Evolutionary conservation across 23 tunicate species (phyloP), one percentile per base, ranked within the genome.

Genomic region (Diplosoma virens): DNA sequence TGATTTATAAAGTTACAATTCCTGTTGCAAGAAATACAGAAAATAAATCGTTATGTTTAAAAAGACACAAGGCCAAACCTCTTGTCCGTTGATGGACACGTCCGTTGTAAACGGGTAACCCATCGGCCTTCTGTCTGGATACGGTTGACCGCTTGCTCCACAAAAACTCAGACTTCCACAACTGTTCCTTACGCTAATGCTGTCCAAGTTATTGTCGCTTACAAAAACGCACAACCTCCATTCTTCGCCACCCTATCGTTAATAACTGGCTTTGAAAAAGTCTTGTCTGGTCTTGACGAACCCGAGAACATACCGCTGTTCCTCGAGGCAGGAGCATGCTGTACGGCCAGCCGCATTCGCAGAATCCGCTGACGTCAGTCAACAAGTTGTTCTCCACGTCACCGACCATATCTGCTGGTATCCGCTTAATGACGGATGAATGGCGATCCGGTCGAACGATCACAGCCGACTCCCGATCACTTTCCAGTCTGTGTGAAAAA

Each of bases 121-220:
- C 96, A 89, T 89, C 48, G 59, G 63, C 46, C 96, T 48, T 48
- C 46, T 30, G 55, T 89, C 96, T 5, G 96, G 96, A 47, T 82
- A 89, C 24, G 48, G 58, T 54, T 83, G 71, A 3, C 84, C 84
- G 32, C 80, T 74, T 32, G 88, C 55, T 24, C 96, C 96, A 64
- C 96, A 89, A 64, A 58, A 89, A 82, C 96, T 89, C 96, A 89
- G 54, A 47, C 96, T 89, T 16, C 96, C 96, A 65, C 96, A 89
- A 29, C 74, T 61, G 58, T 75, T 82, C 36, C 84, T 73, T 20
- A 82, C 74, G 0, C 65, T 63, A 23, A 89, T 82, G 3, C 70
- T 35, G 29, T 89, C 96, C 25, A 64, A 30, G 28, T 71, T 71
- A 73, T 89, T 89, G 77, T 89, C 96, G 63, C 89, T 89, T 47